Base-by-base conservation (phyloP, 2,797 vertebrate species). In the Staurois parvus region DNA sequence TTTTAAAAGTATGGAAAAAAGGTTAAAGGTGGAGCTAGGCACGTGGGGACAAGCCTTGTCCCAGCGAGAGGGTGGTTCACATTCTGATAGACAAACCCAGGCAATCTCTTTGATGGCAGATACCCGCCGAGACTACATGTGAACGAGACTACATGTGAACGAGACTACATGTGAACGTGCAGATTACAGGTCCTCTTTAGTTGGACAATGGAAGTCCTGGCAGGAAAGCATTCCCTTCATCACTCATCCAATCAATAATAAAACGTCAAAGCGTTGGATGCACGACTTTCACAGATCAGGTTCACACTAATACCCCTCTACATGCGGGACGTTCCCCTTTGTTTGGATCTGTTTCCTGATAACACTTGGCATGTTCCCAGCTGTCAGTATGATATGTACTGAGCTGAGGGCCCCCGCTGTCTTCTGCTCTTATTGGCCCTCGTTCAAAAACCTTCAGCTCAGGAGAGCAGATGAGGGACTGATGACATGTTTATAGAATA, bases 401-500 rank as follows among this genome's bases (percentile, higher is more conserved):
- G 75, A 79, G 75, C 59, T 79, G 42, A 87, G 69, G 83, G 85
- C 56, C 79, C 79, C 59, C 56, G 85, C 85, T 83, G 85, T 87
- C 85, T 87, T 82, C 69, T 79, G 69, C 62, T 67, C 75, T 32
- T 56, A 87, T 83, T 87, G 85, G 85, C 85, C 32, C 29, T 29
- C 45, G 85, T 87, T 87, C 85, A 87, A 83, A 62, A 87, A 73
- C 81, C 80, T 87, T 79, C 81, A 34, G 70, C 76, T 87, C 74
- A 79, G 79, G 80, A 76, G 81, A 83, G 75, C 85, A 87, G 85
- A 87, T 87, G 85, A 87, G 75, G 85, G 85, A 79, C 85, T 69
- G 85, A 87, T 87, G 85, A 87, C 81, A 87, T 87, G 85, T 87
- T 87, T 87, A 87, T 87, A 83, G 80, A 74, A 83, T 42, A 62